These are phyloP conservation scores for Nymphalis urticae DNA, from an alignment of 2,888 invertebrate species.

Conservation along the genomic window DNA sequence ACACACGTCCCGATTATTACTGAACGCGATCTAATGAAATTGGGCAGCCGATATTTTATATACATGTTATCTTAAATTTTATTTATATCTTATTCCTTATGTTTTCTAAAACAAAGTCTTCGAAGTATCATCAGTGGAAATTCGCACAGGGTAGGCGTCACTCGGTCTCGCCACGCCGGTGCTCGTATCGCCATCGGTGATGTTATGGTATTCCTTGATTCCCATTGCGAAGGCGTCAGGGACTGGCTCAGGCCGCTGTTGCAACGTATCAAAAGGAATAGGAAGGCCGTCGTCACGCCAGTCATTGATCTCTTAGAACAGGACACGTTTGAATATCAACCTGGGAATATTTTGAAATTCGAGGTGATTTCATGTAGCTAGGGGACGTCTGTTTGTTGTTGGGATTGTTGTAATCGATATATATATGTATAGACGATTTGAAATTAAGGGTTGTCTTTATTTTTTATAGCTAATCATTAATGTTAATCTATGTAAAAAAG, in stretches of 20 bases:
- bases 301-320: slow-evolving; percentile 95
- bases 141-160: slow-evolving; percentile 89
- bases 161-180: slow-evolving; percentile 90
- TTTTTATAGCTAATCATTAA: no score
- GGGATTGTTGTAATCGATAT: not conserved
- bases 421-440: no score
- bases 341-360: slow-evolving; percentile 45
- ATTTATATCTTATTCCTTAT: not conserved
- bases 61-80: no score
- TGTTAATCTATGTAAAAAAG: no score
- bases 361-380: slow-evolving; percentile 49
- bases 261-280: slow-evolving; percentile 86
- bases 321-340: slow-evolving; percentile 77
- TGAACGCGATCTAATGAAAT: no score
- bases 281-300: slow-evolving; percentile 91
- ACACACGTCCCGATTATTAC: no score
- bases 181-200: slow-evolving; percentile 88
- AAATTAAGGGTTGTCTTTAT: no score
- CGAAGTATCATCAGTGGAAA: slow-evolving; percentile 54
- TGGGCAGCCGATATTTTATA: no score
- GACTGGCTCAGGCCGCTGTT: slow-evolving; percentile 95
- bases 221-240: slow-evolving; percentile 90
- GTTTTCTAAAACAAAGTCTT: not conserved
- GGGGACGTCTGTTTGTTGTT: not conserved
- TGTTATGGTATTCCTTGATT: slow-evolving; percentile 91